A percentile compares a stretch with the other conserved stretches of the same genome.
Evolutionary conservation across 2,113 vertebrate genomes (phyloP).

Genomic region (Dicrurus megarhynchus): DNA sequence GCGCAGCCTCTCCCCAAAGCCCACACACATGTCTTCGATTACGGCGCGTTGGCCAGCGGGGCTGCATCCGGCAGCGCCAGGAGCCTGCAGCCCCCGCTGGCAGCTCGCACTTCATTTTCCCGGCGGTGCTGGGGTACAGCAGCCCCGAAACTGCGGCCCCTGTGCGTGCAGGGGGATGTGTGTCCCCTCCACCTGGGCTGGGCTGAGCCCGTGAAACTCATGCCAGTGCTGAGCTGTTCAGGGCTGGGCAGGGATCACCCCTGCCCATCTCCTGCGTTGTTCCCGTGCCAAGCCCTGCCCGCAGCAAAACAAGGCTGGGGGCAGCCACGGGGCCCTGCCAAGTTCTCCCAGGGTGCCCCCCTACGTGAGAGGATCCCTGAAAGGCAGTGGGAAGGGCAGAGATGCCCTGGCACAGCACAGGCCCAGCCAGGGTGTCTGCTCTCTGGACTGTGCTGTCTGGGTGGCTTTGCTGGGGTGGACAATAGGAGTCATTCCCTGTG

Average conservation of each 20-base stretch:
- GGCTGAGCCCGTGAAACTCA: not conserved
- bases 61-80: constrained; percentile 48
- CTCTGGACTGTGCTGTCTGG: not conserved
- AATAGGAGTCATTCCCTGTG: not conserved
- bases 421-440: not conserved
- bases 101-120: constrained; percentile 12
- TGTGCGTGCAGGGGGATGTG: not conserved
- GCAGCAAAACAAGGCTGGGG: not conserved
- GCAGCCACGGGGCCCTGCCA: not conserved
- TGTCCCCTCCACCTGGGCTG: not conserved
- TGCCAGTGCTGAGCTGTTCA: not conserved
- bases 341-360: not conserved
- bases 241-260: fast-evolving
- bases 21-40: constrained; percentile 69
- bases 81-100: constrained; percentile 53
- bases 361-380: fast-evolving
- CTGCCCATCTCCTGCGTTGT: not conserved
- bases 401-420: not conserved
- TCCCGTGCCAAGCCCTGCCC: not conserved
- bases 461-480: not conserved
- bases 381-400: not conserved
- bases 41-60: constrained; percentile 47
- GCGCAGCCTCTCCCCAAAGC: constrained; percentile 54
- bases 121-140: not conserved
- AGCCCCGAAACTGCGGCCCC: not conserved